Evolutionary conservation across 2,888 invertebrate genomes (phyloP).

Genomic region (Hypolimnas misippus): DNA sequence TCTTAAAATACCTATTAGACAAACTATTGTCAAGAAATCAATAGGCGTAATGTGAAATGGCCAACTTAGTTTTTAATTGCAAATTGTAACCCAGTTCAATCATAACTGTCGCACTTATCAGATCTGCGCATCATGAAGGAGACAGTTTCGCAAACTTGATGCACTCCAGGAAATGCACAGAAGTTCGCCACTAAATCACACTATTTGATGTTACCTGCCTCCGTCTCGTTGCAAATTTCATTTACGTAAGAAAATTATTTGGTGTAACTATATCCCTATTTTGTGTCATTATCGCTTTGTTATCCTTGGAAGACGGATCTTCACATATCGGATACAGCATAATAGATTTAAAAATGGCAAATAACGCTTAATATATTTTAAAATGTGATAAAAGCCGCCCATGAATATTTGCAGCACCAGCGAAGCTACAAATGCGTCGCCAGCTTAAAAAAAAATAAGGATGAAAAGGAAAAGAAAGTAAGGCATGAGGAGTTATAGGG

Average conservation of each 20-base stretch:
- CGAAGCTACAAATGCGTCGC: no score
- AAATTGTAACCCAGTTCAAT: slow-evolving; percentile 27
- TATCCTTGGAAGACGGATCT: no score
- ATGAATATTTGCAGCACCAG: no score
- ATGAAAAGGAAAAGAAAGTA: no score
- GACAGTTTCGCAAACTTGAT: slow-evolving; percentile 57
- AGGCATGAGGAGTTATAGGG: no score
- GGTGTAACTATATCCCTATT: not conserved
- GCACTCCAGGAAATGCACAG: slow-evolving; percentile 56
- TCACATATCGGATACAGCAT: no score
- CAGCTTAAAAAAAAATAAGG: no score
- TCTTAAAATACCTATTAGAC: no score
- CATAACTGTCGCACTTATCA: slow-evolving; percentile 28
- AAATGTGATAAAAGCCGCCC: no score
- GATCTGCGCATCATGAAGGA: slow-evolving; percentile 43
- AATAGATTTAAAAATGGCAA: no score
- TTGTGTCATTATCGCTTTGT: not conserved
- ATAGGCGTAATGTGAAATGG: not conserved
- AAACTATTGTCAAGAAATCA: no score
- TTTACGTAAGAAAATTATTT: slow-evolving; percentile 4
- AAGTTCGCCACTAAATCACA: slow-evolving; percentile 69
- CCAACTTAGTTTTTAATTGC: not conserved
- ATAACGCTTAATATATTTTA: no score
- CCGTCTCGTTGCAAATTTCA: slow-evolving; percentile 9
- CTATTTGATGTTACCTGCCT: slow-evolving; percentile 48